Base-by-base conservation (phyloP, 2,797 vertebrate species). In the Pagetopsis macropterus region DNA sequence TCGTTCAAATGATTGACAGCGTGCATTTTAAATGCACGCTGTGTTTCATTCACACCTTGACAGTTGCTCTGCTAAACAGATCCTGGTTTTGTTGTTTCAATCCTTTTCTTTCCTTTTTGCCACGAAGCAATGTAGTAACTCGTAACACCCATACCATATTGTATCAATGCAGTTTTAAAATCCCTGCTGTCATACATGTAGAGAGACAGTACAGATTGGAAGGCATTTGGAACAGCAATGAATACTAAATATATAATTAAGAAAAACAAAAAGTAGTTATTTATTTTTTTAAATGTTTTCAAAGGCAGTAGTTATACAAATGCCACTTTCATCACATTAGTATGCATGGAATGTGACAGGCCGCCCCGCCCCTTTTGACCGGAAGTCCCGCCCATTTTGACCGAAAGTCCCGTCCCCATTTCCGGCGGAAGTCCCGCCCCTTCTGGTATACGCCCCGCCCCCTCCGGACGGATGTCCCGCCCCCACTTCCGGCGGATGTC, bases 1-100 rank as follows among this genome's bases (percentile, higher is more conserved):
- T 37, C 55, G 31, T 73, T 54, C 49, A 72, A 63, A 55, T 86
- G 71, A 79, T 41, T 73, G 79, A 77, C 84, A 73, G 56, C 15
- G 3, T 40, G 41, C 65, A 16, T 69, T 76, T 67, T 52, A 64
- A 45, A 41, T 9, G 17, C 50, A 10, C 37, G 51, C 14, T 21
- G 41, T 60, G 48, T 65, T 76, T 65, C 14, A 6, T 67, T 43
- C 23, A 43, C 14, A 45, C 5, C 10, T 56, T 21, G 37, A 56
- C 54, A 66, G 58, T 19, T 66, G 40, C 62, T 76, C 40, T 2
- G 17, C 37, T 5, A 37, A 13, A 33, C 31, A 37, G 27, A 65
- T 19, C 33, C 44, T 14, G n/a, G 10, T 45, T 65, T 43, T 56
- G 33, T 12, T 67, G 27, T 76, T 66, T 61, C 37, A 21, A 44